Percentiles rank a stretch among this genome's conserved stretches.
phyloP scores from a whole-genome alignment of 92 coral and sea anemone species.

The Heliopora coerulea region DNA sequence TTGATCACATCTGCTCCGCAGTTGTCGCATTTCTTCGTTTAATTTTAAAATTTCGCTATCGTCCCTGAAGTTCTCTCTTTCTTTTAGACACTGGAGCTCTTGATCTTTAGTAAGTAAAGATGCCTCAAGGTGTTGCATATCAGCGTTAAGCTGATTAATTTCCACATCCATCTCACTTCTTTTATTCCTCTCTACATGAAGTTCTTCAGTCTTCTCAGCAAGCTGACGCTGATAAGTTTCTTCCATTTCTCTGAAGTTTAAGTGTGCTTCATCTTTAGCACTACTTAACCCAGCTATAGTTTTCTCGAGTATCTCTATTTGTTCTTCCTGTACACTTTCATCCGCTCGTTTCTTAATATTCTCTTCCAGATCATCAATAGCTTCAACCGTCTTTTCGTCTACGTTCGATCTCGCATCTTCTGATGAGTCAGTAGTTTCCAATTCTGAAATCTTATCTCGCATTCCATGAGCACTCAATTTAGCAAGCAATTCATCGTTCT shows the following conservation, averaged over 20 bases:
- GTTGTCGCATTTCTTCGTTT: constrained; percentile 27
- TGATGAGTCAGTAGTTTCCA: constrained; percentile 21
- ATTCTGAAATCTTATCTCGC: neutral
- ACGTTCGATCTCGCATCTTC: constrained; percentile 65
- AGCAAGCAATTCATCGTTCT: constrained; percentile 1
- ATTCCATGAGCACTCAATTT: neutral
- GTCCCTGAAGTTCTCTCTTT: neutral
- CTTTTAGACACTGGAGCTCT: constrained; percentile 18
- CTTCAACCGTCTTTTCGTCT: constrained; percentile 46
- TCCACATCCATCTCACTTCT: constrained; percentile 6
- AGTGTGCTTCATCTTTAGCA: constrained; percentile 9
- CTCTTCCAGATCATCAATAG: constrained; percentile 44
- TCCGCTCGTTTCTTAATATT: constrained; percentile 2
- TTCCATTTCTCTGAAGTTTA: constrained; percentile 10
- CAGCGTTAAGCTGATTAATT: neutral
- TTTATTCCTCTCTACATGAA: constrained; percentile 12
- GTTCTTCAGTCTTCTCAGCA: constrained; percentile 2
- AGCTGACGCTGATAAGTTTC: constrained; percentile 12
- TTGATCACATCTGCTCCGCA: constrained; percentile 20
- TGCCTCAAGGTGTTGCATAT: constrained; percentile 29
- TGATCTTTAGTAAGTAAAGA: neutral
- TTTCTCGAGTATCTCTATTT: constrained; percentile 47
- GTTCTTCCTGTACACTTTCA: constrained; percentile 53
- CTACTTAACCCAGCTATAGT: constrained; percentile 30
- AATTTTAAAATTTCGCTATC: constrained; percentile 11